These are phyloP conservation scores for Ahaetulla prasina DNA, from an alignment of 2,113 vertebrate genomes.

Conservation along the genomic window DNA sequence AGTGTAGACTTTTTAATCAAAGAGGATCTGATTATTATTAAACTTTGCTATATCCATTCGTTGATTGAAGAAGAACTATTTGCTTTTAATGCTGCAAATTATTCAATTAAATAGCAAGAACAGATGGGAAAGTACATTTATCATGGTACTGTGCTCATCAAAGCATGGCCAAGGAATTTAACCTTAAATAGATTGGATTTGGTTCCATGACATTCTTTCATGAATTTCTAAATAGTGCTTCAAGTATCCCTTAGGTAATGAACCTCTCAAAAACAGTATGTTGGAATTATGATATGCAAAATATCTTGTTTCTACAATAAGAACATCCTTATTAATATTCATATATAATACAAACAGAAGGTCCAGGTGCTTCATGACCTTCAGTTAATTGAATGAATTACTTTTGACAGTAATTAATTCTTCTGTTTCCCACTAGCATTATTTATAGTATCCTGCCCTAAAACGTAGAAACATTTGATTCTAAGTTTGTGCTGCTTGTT, in stretches of 20 bases:
- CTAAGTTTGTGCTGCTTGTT: background rate
- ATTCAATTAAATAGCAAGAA: constrained; percentile 10
- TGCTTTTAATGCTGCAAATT: constrained; percentile 35
- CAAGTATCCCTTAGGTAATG: constrained; percentile 11
- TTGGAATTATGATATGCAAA: constrained; percentile 13
- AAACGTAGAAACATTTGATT: background rate
- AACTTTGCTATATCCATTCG: background rate
- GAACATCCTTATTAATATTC: constrained; percentile 32
- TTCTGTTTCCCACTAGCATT: constrained; percentile 8
- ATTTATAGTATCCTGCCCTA: constrained; percentile 6
- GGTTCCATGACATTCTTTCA: constrained; percentile 21
- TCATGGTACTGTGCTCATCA: constrained; percentile 26
- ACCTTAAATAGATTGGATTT: constrained; percentile 17
- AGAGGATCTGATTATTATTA: background rate
- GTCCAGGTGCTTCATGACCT: constrained; percentile 22
- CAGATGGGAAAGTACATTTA: constrained; percentile 18
- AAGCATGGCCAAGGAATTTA: constrained; percentile 18
- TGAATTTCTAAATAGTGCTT: constrained; percentile 42
- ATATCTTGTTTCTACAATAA: constrained; percentile 21
- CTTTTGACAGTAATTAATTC: constrained; percentile 32
- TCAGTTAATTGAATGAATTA: constrained; percentile 19
- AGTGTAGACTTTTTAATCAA: background rate
- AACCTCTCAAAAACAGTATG: constrained; percentile 2
- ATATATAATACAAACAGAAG: constrained; percentile 4
- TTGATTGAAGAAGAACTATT: background rate